phyloP scores from a whole-genome alignment of 1,140 invertebrate genomes.

The Tribolium madens region DNA sequence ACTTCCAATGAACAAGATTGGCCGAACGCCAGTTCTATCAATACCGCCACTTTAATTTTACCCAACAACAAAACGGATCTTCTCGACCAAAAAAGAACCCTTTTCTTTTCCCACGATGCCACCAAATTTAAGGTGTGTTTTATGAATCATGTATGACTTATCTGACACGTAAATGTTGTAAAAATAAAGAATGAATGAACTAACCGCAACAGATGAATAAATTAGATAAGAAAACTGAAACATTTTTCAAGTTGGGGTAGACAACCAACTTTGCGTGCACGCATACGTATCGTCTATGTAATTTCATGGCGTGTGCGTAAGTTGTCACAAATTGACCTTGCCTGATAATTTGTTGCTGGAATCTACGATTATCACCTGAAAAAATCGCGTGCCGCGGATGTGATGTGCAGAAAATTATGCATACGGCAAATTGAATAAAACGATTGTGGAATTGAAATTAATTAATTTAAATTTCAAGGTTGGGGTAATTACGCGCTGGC shows the following conservation, averaged over 20 bases:
- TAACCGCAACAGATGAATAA: conserved; percentile 27
- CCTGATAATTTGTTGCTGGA: neutral
- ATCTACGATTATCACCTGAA: neutral
- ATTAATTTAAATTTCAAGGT: too few relatives aligned
- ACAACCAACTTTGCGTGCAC: neutral
- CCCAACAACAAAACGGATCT: neutral
- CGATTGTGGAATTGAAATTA: neutral
- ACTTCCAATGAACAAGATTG: neutral
- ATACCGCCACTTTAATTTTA: conserved; percentile 17
- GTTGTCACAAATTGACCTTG: neutral
- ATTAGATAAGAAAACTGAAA: conserved; percentile 10
- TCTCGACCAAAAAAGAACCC: neutral
- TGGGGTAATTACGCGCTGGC: neutral
- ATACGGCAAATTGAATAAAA: neutral
- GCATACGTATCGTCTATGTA: neutral
- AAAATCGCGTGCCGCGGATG: neutral
- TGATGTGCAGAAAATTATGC: neutral
- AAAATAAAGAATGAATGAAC: conserved; percentile 22
- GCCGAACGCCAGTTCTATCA: conserved; percentile 7
- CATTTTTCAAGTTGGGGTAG: neutral
- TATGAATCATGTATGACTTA: conserved; percentile 28
- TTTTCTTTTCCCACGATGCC: conserved; percentile 2
- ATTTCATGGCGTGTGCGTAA: neutral
- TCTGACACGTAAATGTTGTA: conserved; percentile 12
- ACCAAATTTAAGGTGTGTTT: conserved; percentile 26